Percentiles rank a stretch among this genome's conserved stretches.
These are phyloP conservation scores for Monopterus albus DNA, from an alignment of 2,113 vertebrate genomes.

Conservation along the genomic window DNA sequence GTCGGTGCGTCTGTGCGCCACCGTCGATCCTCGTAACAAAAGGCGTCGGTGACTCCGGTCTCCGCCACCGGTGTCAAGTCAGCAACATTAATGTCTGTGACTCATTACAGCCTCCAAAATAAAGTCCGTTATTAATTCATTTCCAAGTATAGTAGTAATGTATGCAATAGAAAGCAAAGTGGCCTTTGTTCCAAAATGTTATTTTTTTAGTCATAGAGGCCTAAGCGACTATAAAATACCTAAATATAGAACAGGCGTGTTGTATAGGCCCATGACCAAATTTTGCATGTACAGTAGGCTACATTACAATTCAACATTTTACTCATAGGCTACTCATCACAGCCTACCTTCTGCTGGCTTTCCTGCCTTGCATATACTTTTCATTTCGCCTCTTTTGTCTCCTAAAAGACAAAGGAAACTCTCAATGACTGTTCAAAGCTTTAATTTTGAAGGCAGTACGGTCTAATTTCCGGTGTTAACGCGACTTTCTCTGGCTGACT, in stretches of 20 bases:
- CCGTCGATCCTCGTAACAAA: slow-evolving; percentile 73
- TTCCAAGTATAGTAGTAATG: not conserved
- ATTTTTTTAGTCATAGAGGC: not conserved
- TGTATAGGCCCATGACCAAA: not conserved
- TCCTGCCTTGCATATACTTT: not conserved
- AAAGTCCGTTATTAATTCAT: slow-evolving; percentile 12
- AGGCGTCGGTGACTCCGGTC: slow-evolving; percentile 64
- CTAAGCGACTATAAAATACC: not conserved
- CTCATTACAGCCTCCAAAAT: slow-evolving; percentile 37
- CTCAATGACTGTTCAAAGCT: not conserved
- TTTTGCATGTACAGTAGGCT: accelerated
- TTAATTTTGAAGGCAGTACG: slow-evolving; percentile 51
- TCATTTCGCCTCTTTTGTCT: not conserved
- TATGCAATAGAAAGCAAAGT: not conserved
- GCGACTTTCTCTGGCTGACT: not conserved
- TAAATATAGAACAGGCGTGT: not conserved
- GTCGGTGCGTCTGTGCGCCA: slow-evolving; percentile 51
- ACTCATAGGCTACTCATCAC: not conserved
- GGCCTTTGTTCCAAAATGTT: not conserved
- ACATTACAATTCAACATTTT: not conserved
- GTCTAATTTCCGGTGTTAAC: slow-evolving; percentile 42
- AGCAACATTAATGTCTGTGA: not conserved
- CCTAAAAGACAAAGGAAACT: not conserved
- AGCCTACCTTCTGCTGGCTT: not conserved
- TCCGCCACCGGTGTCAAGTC: slow-evolving; percentile 57